A percentile compares a stretch with the other conserved stretches of the same genome.
phyloP scores from a whole-genome alignment of 2,888 invertebrate species.

The Metacarcinus magister region DNA sequence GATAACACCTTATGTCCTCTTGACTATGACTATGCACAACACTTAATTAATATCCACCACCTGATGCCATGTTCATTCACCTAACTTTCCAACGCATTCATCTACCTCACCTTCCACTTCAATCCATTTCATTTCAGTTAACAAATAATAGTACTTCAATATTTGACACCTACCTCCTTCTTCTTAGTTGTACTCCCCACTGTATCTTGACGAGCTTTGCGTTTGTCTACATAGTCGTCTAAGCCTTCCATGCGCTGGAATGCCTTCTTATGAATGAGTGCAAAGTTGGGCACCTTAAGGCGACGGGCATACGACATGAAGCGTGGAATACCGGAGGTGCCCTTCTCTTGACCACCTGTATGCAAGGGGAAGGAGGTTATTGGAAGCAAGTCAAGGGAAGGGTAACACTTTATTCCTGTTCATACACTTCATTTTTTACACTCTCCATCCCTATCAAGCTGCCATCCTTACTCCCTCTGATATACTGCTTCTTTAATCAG shows the following conservation, averaged over 20 bases:
- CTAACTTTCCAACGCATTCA: too few relatives aligned
- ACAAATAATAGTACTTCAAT: neutral
- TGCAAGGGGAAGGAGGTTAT: neutral
- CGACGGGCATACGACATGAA: constrained; percentile 71
- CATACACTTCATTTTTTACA: too few relatives aligned
- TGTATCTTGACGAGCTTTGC: constrained; percentile 47
- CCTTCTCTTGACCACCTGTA: neutral
- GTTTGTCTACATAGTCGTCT: constrained; percentile 76
- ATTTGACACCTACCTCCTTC: constrained; percentile 12
- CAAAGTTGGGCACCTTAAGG: constrained; percentile 77
- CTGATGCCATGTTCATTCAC: too few relatives aligned
- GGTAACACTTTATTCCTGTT: neutral
- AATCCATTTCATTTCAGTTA: neutral
- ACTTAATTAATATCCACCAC: too few relatives aligned
- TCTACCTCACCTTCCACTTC: too few relatives aligned
- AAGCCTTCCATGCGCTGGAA: constrained; percentile 78
- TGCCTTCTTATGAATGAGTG: constrained; percentile 74
- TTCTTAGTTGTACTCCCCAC: constrained; percentile 58
- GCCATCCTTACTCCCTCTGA: too few relatives aligned
- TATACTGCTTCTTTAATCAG: neutral
- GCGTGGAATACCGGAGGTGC: constrained; percentile 69
- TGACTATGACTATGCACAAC: too few relatives aligned
- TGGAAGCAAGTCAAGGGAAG: neutral
- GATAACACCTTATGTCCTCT: too few relatives aligned
- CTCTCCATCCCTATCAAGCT: too few relatives aligned